Conservation (phyloP, 2,888 invertebrate species). For the Leptinotarsa rubiginosa region DNA sequence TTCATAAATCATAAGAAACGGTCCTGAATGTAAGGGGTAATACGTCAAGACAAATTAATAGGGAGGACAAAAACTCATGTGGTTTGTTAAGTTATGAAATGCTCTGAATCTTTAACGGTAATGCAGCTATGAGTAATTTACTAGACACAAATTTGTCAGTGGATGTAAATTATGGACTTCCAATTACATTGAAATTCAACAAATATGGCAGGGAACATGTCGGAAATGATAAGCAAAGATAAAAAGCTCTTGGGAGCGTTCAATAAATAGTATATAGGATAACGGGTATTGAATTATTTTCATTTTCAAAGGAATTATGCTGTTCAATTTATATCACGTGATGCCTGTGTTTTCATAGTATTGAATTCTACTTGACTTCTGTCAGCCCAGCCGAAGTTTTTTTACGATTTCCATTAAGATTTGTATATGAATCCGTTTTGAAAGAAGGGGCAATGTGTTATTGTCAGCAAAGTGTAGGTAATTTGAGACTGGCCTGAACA, state of each 20-base stretch:
- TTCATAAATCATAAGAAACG: constrained; percentile 24
- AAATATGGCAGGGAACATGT: constrained; percentile 29
- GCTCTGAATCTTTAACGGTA: constrained; percentile 31
- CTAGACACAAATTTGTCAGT: constrained; percentile 35
- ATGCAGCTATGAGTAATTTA: constrained; percentile 16
- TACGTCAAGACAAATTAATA: constrained; percentile 20
- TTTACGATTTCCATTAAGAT: too few relatives aligned
- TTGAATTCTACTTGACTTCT: too few relatives aligned
- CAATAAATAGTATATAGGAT: too few relatives aligned
- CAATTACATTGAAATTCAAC: constrained; percentile 28
- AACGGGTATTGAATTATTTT: too few relatives aligned
- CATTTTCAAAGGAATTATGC: too few relatives aligned
- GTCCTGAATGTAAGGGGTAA: constrained; percentile 9
- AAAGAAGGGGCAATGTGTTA: too few relatives aligned
- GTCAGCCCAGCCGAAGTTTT: too few relatives aligned
- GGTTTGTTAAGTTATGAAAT: constrained; percentile 18
- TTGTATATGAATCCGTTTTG: too few relatives aligned
- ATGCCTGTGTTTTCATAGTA: too few relatives aligned
- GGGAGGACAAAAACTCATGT: neutral
- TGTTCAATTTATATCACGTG: too few relatives aligned
- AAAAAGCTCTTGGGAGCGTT: neutral
- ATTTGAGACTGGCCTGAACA: too few relatives aligned
- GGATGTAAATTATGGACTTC: constrained; percentile 30
- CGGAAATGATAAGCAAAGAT: constrained; percentile 24
- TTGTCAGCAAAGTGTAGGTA: too few relatives aligned